Evolutionary conservation across 1,140 invertebrate genomes (phyloP), one percentile per base, ranked within the genome.

Genomic region (Acromyrmex charruanus): DNA sequence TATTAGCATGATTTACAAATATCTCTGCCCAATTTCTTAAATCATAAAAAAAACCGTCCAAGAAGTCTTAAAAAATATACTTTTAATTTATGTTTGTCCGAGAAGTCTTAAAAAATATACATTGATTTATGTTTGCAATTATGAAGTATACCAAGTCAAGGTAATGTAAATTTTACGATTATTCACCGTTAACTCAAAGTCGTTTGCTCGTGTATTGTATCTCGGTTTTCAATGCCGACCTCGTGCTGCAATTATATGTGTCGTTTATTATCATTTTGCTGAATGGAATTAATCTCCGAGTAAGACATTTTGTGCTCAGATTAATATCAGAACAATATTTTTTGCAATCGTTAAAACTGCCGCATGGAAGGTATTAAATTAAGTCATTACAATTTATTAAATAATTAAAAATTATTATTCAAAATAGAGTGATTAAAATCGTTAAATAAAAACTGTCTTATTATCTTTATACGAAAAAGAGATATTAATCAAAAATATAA

Each of bases 201-300:
- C 44, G 21, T 39, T 81, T 71, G 51, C 66, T 81, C 18, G 18
- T 66, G 18, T 66, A 9, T 68, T 28, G 39, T 10, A 10, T 31
- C 25, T 79, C 61, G 9, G 51, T 71, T 81, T 81, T 71, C 51
- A 81, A 58, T 81, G 31, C 39, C 51, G 71, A 18, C n/a, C 31
- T 58, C 66, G 25, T 31, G 21, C 16, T 71, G 65, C 2, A 28
- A 21, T 39, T 53, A 10, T 21, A 79, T n/a, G 1, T 63, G 18
- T 16, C n/a, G 39, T 21, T 77, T 25, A 77, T 77, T 77, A 77
- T n/a, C 39, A 39, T 77, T 63, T 63, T 18, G 21, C 2, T 28
- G 58, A 49, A 63, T 49, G 25, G 25, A 77, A 16, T 25, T 49
- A 18, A 39, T 59, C 39, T 44, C 12, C 0, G 58, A 44, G 6